phyloP scores from a whole-genome alignment of 53 echinoderm and acorn worm genomes.

The Paracentrotus lividus region DNA sequence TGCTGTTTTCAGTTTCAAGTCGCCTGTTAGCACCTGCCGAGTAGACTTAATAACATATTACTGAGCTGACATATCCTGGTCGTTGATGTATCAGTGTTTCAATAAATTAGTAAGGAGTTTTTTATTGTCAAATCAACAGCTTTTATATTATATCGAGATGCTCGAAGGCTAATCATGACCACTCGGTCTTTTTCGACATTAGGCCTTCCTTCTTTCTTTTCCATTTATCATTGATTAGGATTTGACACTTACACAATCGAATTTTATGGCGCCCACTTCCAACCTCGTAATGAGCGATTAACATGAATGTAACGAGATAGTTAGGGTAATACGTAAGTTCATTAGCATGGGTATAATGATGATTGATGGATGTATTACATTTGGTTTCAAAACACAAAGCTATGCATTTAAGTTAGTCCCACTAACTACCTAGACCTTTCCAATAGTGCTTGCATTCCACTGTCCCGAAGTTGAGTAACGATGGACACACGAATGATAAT shows the following conservation, averaged over 20 bases:
- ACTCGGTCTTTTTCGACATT: background rate
- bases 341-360: background rate
- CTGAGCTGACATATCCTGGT: background rate
- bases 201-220: background rate
- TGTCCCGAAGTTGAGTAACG: too few relatives aligned
- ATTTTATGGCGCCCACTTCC: background rate
- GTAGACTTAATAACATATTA: background rate
- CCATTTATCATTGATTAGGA: background rate
- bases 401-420: too few relatives aligned
- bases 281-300: background rate
- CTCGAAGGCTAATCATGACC: background rate
- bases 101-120: background rate
- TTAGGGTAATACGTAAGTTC: background rate
- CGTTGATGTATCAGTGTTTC: background rate
- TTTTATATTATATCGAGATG: background rate
- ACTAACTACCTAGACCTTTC: too few relatives aligned
- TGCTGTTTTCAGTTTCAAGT: background rate
- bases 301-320: background rate
- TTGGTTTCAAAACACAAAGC: background rate
- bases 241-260: background rate
- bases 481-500: too few relatives aligned
- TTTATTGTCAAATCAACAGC: background rate
- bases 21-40: background rate
- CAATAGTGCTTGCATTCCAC: too few relatives aligned
- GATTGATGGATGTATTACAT: background rate